phyloP scores from a whole-genome alignment of 2,113 vertebrate genomes.

The Catharus minimus region DNA sequence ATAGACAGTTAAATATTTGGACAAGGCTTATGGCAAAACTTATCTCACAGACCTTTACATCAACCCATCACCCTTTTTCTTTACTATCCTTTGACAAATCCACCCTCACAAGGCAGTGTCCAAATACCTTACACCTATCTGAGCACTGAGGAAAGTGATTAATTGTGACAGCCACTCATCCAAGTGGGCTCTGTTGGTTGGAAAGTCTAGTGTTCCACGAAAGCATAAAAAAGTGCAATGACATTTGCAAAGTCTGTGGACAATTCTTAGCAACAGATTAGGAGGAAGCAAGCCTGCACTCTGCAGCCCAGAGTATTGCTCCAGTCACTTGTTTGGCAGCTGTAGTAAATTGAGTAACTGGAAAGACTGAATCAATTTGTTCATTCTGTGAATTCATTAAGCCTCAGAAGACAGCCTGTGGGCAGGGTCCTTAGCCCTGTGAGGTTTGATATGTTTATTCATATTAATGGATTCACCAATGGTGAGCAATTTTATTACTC shows the following conservation, averaged over 20 bases:
- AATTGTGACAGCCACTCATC: not conserved
- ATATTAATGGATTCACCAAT: not conserved
- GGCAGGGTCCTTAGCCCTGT: not conserved
- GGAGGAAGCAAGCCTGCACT: not conserved
- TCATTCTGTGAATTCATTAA: slow-evolving; percentile 24
- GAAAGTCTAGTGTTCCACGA: not conserved
- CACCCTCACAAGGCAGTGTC: not conserved
- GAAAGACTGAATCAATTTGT: slow-evolving; percentile 17
- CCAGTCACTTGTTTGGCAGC: slow-evolving; percentile 6
- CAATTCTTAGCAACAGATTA: not conserved
- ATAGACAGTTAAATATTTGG: not conserved
- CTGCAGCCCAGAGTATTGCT: not conserved
- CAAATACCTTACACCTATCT: not conserved
- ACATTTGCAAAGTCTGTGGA: not conserved
- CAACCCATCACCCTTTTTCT: not conserved
- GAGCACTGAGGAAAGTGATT: not conserved
- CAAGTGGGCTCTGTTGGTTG: not conserved
- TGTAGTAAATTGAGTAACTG: slow-evolving; percentile 23
- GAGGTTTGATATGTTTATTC: slow-evolving; percentile 1
- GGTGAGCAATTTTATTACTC: not conserved
- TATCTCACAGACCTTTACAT: not conserved
- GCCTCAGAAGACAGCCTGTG: slow-evolving; percentile 4
- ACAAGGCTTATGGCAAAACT: not conserved
- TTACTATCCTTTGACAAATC: not conserved
- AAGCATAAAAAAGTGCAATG: not conserved